A percentile compares a stretch with the other conserved stretches of the same genome.
These are phyloP conservation scores for Drosophila pruinosa DNA, from an alignment of 1,140 invertebrate species.

Conservation along the genomic window DNA sequence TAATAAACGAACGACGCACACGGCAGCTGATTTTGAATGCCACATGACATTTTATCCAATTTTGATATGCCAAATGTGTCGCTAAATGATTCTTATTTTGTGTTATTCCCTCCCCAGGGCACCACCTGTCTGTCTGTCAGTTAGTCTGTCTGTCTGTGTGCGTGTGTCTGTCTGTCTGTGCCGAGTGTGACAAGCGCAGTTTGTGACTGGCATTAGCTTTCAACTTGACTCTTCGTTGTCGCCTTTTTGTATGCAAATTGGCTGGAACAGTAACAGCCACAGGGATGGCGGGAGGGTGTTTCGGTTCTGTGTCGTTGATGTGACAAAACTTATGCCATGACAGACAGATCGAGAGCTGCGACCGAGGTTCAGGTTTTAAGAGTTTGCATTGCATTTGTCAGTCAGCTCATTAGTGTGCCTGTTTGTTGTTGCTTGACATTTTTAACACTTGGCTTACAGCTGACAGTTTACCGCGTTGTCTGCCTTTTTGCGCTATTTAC, in stretches of 20 bases:
- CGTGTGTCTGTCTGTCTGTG: slow-evolving; percentile 27
- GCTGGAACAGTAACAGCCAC: not conserved
- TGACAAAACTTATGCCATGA: slow-evolving; percentile 28
- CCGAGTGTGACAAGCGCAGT: slow-evolving; percentile 37
- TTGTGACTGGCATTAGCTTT: slow-evolving; percentile 36
- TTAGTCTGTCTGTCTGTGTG: not conserved
- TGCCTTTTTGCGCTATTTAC: slow-evolving; percentile 32
- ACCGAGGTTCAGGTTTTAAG: slow-evolving; percentile 28
- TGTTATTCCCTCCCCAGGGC: not conserved
- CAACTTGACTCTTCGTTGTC: slow-evolving; percentile 22
- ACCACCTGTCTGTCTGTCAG: not conserved
- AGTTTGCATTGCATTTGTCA: slow-evolving; percentile 52
- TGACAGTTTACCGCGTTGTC: slow-evolving; percentile 51
- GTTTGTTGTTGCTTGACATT: slow-evolving; percentile 59
- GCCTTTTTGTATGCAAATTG: slow-evolving; percentile 66
- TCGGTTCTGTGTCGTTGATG: not conserved
- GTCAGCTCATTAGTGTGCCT: slow-evolving; percentile 64
- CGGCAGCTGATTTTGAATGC: slow-evolving; percentile 66
- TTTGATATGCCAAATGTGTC: slow-evolving; percentile 78
- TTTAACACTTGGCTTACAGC: slow-evolving; percentile 60
- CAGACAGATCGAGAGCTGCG: slow-evolving; percentile 38
- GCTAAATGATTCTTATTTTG: slow-evolving; percentile 75
- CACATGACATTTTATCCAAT: slow-evolving; percentile 48
- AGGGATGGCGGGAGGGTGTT: not conserved
- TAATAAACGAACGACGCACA: slow-evolving; percentile 54